Conservation (phyloP, 2,888 invertebrate species). For the Erannis defoliaria region DNA sequence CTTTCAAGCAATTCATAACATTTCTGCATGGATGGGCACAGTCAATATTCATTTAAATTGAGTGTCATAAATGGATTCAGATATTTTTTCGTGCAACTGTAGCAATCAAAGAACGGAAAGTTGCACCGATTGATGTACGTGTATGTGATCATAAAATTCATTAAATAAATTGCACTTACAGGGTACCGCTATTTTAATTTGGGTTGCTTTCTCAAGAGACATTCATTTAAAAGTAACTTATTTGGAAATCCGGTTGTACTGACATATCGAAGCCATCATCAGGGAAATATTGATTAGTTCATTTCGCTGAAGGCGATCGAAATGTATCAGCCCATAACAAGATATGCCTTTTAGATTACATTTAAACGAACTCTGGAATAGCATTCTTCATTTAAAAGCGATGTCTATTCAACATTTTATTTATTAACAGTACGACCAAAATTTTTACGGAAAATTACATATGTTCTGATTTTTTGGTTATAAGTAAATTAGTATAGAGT, state of each 20-base stretch:
- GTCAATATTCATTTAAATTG: conserved; percentile 59
- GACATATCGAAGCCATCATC: conserved; percentile 43
- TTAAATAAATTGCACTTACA: conserved; percentile 61
- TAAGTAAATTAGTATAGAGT: no score
- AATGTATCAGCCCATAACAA: conserved; percentile 29
- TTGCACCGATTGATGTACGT: conserved; percentile 34
- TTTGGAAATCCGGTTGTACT: conserved; percentile 44
- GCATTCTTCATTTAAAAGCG: conserved; percentile 14
- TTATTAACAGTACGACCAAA: not conserved
- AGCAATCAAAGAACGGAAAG: conserved; percentile 60
- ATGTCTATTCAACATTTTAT: conserved; percentile 16
- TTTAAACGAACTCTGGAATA: conserved; percentile 18
- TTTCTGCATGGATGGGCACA: conserved; percentile 60
- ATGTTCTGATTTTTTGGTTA: no score
- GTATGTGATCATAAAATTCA: conserved; percentile 53
- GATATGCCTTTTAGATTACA: conserved; percentile 23
- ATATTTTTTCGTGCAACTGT: conserved; percentile 42
- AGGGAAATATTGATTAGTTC: conserved; percentile 45
- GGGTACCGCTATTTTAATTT: conserved; percentile 64
- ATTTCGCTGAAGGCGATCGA: conserved; percentile 42
- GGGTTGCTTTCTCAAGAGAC: conserved; percentile 64
- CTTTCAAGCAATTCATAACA: conserved; percentile 63
- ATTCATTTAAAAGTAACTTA: conserved; percentile 48
- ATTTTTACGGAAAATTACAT: no score
- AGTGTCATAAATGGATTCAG: conserved; percentile 49